These are phyloP conservation scores for Bucorvus abyssinicus DNA, from an alignment of 2,797 vertebrate genomes.

Conservation along the genomic window DNA sequence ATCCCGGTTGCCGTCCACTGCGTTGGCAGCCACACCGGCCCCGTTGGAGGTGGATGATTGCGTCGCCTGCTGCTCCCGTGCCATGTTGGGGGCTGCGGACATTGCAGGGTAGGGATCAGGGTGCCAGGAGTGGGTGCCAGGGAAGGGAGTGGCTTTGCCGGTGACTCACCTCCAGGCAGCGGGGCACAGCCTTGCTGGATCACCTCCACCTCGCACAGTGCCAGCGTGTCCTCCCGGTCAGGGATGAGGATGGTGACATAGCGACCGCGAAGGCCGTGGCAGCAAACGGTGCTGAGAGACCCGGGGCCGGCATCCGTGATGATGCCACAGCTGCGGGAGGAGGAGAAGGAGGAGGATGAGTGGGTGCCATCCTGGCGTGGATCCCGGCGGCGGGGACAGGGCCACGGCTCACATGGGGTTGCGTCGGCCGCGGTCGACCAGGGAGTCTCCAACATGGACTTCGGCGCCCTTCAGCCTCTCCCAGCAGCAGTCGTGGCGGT, in stretches of 20 bases:
- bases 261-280: background rate
- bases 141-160: too few relatives aligned
- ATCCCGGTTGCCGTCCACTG: background rate
- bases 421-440: rapidly evolving
- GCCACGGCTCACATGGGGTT: background rate
- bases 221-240: background rate
- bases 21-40: background rate
- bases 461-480: background rate
- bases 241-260: background rate
- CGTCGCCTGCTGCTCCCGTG: background rate
- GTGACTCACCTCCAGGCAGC: background rate
- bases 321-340: background rate
- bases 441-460: background rate
- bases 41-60: background rate
- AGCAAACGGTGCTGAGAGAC: background rate
- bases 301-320: background rate
- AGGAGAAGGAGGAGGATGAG: background rate
- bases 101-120: too few relatives aligned
- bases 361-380: rapidly evolving
- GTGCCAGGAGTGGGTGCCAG: too few relatives aligned
- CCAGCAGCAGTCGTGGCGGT: background rate
- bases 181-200: background rate
- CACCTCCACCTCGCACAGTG: background rate
- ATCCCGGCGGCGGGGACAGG: rapidly evolving
- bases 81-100: background rate